phyloP scores from a whole-genome alignment of 30 jellyfish, hydroid and myxozoan species.

The Catostylus mosaicus region DNA sequence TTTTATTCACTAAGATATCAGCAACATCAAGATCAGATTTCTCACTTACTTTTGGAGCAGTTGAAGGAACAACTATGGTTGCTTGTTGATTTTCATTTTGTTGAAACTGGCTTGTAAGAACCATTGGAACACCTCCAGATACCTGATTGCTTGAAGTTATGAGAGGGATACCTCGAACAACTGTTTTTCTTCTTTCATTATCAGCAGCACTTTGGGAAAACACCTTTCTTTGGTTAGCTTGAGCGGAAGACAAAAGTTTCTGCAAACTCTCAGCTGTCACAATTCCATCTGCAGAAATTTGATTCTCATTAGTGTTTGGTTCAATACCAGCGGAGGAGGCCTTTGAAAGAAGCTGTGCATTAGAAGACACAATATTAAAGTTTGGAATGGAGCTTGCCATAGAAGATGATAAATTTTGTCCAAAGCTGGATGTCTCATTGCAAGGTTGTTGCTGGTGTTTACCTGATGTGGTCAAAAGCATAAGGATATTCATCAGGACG shows the following conservation, averaged over 20 bases:
- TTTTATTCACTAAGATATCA: slow-evolving; percentile 90
- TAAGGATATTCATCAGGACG: slow-evolving; percentile 71
- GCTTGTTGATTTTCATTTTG: slow-evolving; percentile 35
- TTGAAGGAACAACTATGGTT: slow-evolving; percentile 49
- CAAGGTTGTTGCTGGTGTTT: slow-evolving; percentile 43
- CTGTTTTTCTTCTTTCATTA: slow-evolving; percentile 55
- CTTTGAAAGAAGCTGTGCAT: slow-evolving; percentile 12
- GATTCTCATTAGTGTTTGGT: slow-evolving; percentile 4
- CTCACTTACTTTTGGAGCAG: slow-evolving; percentile 71
- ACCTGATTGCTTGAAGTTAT: slow-evolving; percentile 17
- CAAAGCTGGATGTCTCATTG: slow-evolving; percentile 6
- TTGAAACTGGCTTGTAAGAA: slow-evolving; percentile 57
- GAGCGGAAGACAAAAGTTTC: slow-evolving; percentile 54
- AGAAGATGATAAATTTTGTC: background rate
- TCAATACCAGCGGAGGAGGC: background rate
- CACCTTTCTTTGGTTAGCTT: slow-evolving; percentile 14
- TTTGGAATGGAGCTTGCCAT: slow-evolving; percentile 10
- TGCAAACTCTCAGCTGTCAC: slow-evolving; percentile 48
- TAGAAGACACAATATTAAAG: slow-evolving; percentile 16
- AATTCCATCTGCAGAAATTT: slow-evolving; percentile 21
- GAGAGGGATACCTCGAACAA: slow-evolving; percentile 51
- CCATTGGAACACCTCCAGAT: slow-evolving; percentile 64
- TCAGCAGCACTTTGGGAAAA: slow-evolving; percentile 26
- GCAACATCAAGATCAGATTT: slow-evolving; percentile 96
- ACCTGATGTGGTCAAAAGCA: slow-evolving; percentile 64